Evolutionary conservation across 2,888 invertebrate genomes (phyloP).

Genomic region (Ferdinandea cuprea): DNA sequence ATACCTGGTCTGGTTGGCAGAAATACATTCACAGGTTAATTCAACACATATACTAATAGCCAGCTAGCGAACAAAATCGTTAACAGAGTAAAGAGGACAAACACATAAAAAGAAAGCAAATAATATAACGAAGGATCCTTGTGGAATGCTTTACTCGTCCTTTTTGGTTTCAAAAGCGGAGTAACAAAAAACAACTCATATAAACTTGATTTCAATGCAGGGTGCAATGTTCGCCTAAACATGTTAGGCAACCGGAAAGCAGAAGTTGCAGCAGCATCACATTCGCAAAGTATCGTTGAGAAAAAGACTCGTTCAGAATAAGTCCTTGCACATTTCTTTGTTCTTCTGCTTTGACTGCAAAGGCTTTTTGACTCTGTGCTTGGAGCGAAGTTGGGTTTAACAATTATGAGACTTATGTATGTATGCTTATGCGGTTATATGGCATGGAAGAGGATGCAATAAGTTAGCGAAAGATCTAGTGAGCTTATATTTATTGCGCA

Average conservation of each 20-base stretch:
- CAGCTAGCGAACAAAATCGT: slow-evolving; percentile 29
- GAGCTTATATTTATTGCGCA: too few species aligned
- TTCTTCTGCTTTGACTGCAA: slow-evolving; percentile 8
- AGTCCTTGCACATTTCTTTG: slow-evolving; percentile 44
- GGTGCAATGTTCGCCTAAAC: slow-evolving; percentile 70
- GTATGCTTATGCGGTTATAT: not conserved
- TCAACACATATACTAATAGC: slow-evolving; percentile 49
- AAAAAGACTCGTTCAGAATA: slow-evolving; percentile 23
- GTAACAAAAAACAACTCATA: not conserved
- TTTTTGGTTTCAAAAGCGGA: slow-evolving; percentile 26
- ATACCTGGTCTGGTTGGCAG: not conserved
- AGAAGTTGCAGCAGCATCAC: slow-evolving; percentile 8
- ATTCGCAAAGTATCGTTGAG: slow-evolving; percentile 1
- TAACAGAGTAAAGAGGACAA: slow-evolving; percentile 18
- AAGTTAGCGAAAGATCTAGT: not conserved
- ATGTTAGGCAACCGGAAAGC: slow-evolving; percentile 24
- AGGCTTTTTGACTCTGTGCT: not conserved
- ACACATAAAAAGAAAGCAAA: slow-evolving; percentile 39
- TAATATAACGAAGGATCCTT: slow-evolving; percentile 66
- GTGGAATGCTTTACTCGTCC: slow-evolving; percentile 50
- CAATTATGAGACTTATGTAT: slow-evolving; percentile 24
- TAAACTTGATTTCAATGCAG: slow-evolving; percentile 30
- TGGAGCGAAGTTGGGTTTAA: not conserved
- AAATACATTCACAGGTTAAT: slow-evolving; percentile 61
- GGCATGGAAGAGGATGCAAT: not conserved